Base-by-base conservation (phyloP, 2,797 vertebrate genomes). In the Phataginus tetradactyla region DNA sequence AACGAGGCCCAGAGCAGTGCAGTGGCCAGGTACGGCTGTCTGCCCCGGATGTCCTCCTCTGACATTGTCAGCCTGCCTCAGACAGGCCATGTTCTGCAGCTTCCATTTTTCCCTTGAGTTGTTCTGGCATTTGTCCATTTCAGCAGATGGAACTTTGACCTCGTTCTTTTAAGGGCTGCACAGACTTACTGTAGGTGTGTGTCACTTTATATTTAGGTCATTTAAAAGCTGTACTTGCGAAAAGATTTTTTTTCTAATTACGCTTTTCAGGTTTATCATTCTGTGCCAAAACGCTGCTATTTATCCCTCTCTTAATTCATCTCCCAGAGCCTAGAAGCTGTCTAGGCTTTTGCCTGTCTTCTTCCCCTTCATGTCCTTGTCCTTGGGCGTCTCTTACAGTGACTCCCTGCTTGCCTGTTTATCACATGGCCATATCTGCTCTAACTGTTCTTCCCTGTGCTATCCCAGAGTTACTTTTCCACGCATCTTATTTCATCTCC, bases 301-400 rank as follows among this genome's bases (percentile, higher is more conserved):
- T 18, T 17, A 1, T 32, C 37, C 37, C 51, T 23, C 20, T 14
- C 17, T 12, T 4, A 32, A 4, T 23, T 8, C 3, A 20, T n/a
- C 45, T 53, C 10, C 18, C 49, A 1, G 2, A 7, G 32, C 49
- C 23, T 3, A 2, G 27, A 17, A 5, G 32, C n/a, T 27, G 11
- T 37, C 12, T n/a, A n/a, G n/a, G 0, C 51, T 27, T 21, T 14
- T n/a, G 32, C n/a, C 39, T 2, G 1, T 25, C 51, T n/a, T 37
- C 21, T 10, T 3, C 29, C 4, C 2, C 10, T 0, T 7, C 12
- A 0, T 23, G 10, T 2, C 5, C 8, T 3, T 3, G 18, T 27
- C n/a, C 34, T 25, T 34, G 7, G 63, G 51, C 90, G 34, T 18
- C n/a, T 9, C 39, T 25, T 27, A 7, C 8, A 0, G 25, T 3